These are phyloP conservation scores for Caenorhabditis wallacei DNA, from an alignment of 2,888 invertebrate genomes.

Conservation along the genomic window DNA sequence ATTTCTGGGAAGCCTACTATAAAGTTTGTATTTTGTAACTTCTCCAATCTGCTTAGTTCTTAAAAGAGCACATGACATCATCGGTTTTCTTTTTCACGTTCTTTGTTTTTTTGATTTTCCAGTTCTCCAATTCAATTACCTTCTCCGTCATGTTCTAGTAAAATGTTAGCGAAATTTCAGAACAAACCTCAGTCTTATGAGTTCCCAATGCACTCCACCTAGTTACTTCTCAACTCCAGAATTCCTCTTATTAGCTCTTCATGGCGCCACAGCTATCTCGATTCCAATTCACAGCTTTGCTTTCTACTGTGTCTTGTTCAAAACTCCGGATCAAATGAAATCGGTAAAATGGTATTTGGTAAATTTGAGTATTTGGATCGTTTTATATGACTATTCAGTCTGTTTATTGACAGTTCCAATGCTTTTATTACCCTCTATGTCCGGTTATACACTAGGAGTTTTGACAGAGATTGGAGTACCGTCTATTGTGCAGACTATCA, in stretches of 20 bases:
- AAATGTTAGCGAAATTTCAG: too few relatives aligned
- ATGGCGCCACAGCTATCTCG: neutral
- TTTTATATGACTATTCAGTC: neutral
- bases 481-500: neutral
- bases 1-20: too few relatives aligned
- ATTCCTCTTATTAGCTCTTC: neutral
- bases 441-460: neutral
- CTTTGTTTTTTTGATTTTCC: too few relatives aligned
- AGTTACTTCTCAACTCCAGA: constrained; percentile 7
- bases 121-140: too few relatives aligned
- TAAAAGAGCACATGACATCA: too few relatives aligned
- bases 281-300: constrained; percentile 10
- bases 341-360: constrained; percentile 29
- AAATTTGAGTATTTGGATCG: constrained; percentile 5
- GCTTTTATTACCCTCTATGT: neutral
- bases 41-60: too few relatives aligned
- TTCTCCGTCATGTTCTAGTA: too few relatives aligned
- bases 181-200: too few relatives aligned
- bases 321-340: constrained; percentile 27
- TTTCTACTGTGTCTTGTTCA: constrained; percentile 13
- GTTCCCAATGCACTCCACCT: neutral
- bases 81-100: too few relatives aligned
- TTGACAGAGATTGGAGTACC: neutral
- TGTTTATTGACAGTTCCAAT: constrained; percentile 7
- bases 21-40: too few relatives aligned